Evolutionary conservation across 1,140 invertebrate species (phyloP).

Genomic region (Homalodisca vitripennis): DNA sequence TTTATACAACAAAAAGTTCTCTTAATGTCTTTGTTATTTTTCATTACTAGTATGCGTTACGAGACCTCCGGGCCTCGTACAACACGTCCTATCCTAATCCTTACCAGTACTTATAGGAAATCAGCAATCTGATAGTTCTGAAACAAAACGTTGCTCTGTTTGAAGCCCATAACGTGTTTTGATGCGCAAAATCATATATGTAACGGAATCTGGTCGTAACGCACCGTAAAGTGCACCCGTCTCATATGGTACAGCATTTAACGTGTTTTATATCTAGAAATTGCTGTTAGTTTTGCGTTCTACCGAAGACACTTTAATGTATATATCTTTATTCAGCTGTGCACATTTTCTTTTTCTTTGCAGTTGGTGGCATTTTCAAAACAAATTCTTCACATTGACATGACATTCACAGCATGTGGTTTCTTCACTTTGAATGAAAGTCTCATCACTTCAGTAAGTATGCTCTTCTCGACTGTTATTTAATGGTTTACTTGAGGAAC

Average conservation of each 20-base stretch:
- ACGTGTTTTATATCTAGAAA: neutral
- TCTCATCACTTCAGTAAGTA: constrained; percentile 10
- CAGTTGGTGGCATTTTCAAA: neutral
- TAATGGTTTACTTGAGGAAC: neutral
- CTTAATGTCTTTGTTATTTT: too few species aligned
- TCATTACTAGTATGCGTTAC: too few species aligned
- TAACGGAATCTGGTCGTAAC: too few species aligned
- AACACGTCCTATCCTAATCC: too few species aligned
- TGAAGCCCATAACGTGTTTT: too few species aligned
- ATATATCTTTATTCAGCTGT: neutral
- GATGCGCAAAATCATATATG: too few species aligned
- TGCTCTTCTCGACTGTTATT: neutral
- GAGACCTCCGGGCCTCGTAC: too few species aligned
- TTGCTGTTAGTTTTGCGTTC: neutral
- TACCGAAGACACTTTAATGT: neutral
- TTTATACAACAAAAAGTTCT: too few species aligned
- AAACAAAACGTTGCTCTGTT: too few species aligned
- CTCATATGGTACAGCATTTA: neutral
- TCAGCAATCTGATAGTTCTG: too few species aligned
- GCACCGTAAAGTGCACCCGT: neutral
- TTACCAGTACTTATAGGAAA: too few species aligned
- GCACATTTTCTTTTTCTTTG: neutral
- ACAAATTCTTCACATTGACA: neutral
- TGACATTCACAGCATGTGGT: neutral
- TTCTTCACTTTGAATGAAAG: constrained; percentile 4